A percentile compares a stretch with the other conserved stretches of the same genome.
phyloP scores from a whole-genome alignment of 1,140 invertebrate species.

The Orius insidiosus region DNA sequence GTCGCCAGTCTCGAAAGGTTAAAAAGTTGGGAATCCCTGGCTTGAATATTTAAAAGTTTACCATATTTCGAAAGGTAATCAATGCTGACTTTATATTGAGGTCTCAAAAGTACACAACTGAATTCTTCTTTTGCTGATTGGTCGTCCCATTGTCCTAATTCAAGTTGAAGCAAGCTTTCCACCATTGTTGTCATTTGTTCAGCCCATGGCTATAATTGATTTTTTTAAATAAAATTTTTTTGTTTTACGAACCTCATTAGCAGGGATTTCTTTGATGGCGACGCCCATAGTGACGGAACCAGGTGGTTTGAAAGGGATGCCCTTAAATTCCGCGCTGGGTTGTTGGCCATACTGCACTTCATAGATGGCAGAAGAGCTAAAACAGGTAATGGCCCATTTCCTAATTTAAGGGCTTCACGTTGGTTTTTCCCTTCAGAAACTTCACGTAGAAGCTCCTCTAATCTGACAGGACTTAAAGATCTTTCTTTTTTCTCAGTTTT shows the following conservation, averaged over 20 bases:
- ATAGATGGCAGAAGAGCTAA: constrained; percentile 11
- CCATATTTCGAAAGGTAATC: constrained; percentile 18
- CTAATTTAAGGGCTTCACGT: constrained; percentile 2
- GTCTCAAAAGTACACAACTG: constrained; percentile 24
- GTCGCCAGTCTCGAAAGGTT: too few species aligned
- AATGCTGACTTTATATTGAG: constrained; percentile 24
- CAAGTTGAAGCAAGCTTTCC: constrained; percentile 26
- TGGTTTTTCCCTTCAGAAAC: constrained; percentile 2
- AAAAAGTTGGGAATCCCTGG: too few species aligned
- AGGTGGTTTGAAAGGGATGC: constrained; percentile 20
- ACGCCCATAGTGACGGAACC: constrained; percentile 22
- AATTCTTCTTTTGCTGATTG: constrained; percentile 25
- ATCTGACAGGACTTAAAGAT: constrained; percentile 3
- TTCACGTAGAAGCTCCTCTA: constrained; percentile 11
- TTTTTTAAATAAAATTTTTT: constrained; percentile 1
- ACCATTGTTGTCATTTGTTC: constrained; percentile 22
- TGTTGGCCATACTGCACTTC: constrained; percentile 4
- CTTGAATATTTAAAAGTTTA: too few species aligned
- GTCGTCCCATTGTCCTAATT: constrained; percentile 22
- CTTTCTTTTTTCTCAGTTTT: neutral
- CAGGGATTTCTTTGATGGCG: constrained; percentile 23
- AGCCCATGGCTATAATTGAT: constrained; percentile 19
- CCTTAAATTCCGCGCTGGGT: constrained; percentile 13
- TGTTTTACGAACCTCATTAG: constrained; percentile 22
- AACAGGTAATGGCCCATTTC: constrained; percentile 12